These are phyloP conservation scores for Drosophila lutescens DNA, from an alignment of 2,888 invertebrate genomes.

Conservation along the genomic window DNA sequence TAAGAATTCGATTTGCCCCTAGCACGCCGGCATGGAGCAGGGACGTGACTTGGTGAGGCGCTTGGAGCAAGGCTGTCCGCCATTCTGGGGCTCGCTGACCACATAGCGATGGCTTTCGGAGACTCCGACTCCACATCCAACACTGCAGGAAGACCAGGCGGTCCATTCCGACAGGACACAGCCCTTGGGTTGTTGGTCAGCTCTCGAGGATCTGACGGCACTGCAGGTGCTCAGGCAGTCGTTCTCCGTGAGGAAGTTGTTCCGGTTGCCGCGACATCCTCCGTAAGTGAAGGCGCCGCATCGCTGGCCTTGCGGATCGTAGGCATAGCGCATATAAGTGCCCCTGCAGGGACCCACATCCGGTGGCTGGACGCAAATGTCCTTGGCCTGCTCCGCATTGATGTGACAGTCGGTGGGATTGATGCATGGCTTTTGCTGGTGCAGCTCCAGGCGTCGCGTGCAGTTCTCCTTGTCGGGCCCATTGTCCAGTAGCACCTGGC, in stretches of 20 bases:
- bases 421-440: slow-evolving; percentile 90
- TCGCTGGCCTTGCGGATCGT: slow-evolving; percentile 89
- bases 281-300: slow-evolving; percentile 96
- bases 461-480: slow-evolving; percentile 87
- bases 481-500: slow-evolving; percentile 89
- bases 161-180: slow-evolving; percentile 93
- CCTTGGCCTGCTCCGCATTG: slow-evolving; percentile 91
- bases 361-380: slow-evolving; percentile 91
- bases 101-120: slow-evolving; percentile 86
- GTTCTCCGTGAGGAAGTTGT: slow-evolving; percentile 93
- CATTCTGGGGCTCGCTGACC: slow-evolving; percentile 78
- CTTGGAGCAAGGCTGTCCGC: slow-evolving; percentile 81
- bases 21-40: slow-evolving; percentile 82
- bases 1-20: neutral
- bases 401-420: slow-evolving; percentile 89
- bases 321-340: slow-evolving; percentile 94
- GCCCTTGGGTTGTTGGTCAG: slow-evolving; percentile 84
- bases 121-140: slow-evolving; percentile 90
- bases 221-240: slow-evolving; percentile 91
- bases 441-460: slow-evolving; percentile 88
- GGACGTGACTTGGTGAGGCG: slow-evolving; percentile 79
- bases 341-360: slow-evolving; percentile 95
- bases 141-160: slow-evolving; percentile 92
- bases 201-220: slow-evolving; percentile 29
- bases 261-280: slow-evolving; percentile 94